Evolutionary conservation across 2,888 invertebrate species (phyloP).

Genomic region (Conomelus anceps): DNA sequence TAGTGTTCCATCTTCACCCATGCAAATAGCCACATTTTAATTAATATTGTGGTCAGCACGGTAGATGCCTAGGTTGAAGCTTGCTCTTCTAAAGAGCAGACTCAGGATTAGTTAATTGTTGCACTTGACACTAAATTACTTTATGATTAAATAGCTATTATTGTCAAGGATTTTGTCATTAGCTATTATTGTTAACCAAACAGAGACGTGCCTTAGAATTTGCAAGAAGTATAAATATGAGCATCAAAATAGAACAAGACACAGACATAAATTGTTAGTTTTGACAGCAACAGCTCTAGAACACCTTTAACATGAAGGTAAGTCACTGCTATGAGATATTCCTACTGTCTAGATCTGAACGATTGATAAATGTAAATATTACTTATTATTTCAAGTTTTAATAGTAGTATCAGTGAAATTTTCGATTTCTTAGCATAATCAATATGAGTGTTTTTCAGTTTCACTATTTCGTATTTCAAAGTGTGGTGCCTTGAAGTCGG

Average conservation of each 20-base stretch:
- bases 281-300: neutral
- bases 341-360: too few relatives aligned
- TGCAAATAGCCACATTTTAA: neutral
- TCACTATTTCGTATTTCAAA: too few relatives aligned
- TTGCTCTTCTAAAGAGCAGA: neutral
- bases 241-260: neutral
- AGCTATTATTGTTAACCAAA: neutral
- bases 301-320: neutral
- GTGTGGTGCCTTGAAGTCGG: too few relatives aligned
- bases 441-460: too few relatives aligned
- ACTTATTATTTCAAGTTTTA: too few relatives aligned
- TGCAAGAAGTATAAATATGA: neutral
- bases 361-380: too few relatives aligned
- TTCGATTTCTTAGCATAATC: too few relatives aligned
- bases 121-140: neutral
- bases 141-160: neutral
- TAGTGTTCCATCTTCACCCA: too few relatives aligned
- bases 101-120: neutral
- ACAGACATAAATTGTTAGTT: neutral
- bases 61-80: neutral
- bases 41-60: neutral
- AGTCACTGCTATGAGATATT: neutral
- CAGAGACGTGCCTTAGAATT: neutral
- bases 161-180: neutral
- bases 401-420: too few relatives aligned